These are phyloP conservation scores for Chelidonichthys spinosus DNA, from an alignment of 2,797 vertebrate species.

Conservation along the genomic window DNA sequence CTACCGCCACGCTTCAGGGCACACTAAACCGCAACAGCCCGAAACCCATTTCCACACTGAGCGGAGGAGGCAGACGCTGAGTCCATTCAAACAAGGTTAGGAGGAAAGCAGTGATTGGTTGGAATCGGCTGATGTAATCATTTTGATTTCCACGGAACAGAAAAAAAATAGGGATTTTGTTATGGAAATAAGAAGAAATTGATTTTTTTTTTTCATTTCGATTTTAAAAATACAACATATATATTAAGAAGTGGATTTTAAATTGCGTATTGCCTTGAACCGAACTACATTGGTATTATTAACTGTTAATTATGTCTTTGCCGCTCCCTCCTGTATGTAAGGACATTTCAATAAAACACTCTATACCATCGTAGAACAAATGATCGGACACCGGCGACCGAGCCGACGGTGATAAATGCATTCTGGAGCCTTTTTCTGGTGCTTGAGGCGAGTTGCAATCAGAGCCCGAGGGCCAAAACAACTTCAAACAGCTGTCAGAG, in stretches of 20 bases:
- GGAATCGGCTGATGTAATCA: no score
- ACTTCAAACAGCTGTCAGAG: constrained; percentile 44
- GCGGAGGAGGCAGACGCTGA: background rate
- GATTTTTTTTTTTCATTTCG: no score
- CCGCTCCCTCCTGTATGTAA: background rate
- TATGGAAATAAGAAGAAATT: no score
- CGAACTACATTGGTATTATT: background rate
- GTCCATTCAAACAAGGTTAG: background rate
- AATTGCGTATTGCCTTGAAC: background rate
- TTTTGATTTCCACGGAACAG: no score
- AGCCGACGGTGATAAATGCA: constrained; percentile 34
- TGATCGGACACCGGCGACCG: background rate
- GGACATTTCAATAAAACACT: background rate
- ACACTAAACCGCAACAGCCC: background rate
- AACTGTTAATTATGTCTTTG: background rate
- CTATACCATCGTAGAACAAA: background rate
- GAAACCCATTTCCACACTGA: background rate
- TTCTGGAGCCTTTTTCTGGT: constrained; percentile 10
- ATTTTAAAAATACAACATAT: background rate
- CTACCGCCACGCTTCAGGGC: background rate
- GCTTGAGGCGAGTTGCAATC: constrained; percentile 24
- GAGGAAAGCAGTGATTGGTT: background rate
- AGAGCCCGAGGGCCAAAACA: background rate
- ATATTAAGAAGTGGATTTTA: background rate
- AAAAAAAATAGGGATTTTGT: no score